Evolutionary conservation across 2,797 vertebrate genomes (phyloP), one percentile per base, ranked within the genome.

Genomic region (Hippocampus kuda): DNA sequence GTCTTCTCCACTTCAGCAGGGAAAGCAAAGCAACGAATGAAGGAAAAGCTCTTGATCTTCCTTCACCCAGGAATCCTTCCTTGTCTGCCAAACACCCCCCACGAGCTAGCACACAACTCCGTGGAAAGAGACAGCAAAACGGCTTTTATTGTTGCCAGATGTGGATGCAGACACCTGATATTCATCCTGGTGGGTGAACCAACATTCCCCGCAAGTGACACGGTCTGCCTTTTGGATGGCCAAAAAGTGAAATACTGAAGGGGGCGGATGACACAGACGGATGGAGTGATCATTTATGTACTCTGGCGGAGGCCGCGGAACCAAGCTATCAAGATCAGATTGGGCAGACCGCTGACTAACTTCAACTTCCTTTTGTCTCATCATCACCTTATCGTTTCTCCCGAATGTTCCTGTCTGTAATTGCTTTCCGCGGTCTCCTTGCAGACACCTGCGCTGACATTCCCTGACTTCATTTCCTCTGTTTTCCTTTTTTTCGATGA

Each of bases 141-240:
- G 66, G 77, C 44, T 72, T 44, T 83, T 79, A 90, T 91, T 26
- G 81, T 85, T 91, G 86, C 89, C 90, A 91, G 79, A 89, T 91
- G 91, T 86, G 83, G 77, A 67, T 16, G 74, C 69, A 77, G 89
- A 89, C 87, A 88, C 85, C 86, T 89, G 90, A 90, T 91, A 80
- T 81, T 83, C 67, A 41, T 85, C 84, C 82, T 73, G 70, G 79
- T 87, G 84, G 82, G 81, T 84, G 86, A 83, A 88, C 86, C 84
- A 85, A 90, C 88, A 90, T 89, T 90, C 87, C 78, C 83, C 0
- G 26, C 62, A 72, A 81, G 79, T 83, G 85, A 88, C 86, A 89
- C 84, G 73, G 70, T 76, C 78, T 61, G 73, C 85, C 84, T 86
- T 81, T 74, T 81, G 73, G 71, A 78, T 18, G 48, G 76, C 75